Evolutionary conservation across 2,113 vertebrate species (phyloP), one percentile per base, ranked within the genome.

Genomic region (Eptesicus fuscus): DNA sequence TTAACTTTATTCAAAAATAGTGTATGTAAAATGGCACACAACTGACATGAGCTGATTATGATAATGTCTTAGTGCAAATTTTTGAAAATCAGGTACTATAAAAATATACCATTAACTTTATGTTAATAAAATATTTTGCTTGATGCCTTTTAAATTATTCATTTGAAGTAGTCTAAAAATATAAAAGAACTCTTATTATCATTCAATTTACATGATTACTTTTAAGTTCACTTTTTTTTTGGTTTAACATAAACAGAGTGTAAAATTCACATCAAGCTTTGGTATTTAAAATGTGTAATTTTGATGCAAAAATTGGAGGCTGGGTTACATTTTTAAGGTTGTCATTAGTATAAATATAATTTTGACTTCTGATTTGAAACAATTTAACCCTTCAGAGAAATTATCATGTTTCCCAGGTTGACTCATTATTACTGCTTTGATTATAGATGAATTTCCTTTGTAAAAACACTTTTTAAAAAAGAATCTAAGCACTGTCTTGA

Each of bases 81-180:
- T 98, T 97, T 98, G 97, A 98, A 98, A 98, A 98, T 98, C 98
- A 98, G 98, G 98, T 98, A 98, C 98, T 97, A 96, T 98, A 98
- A 98, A 98, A 98, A 98, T 98, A 98, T 98, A 98, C 98, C 98
- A 98, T 98, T 98, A 98, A 98, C 97, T 98, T 98, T 98, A 98
- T 98, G 98, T 98, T 98, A 98, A 98, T 98, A 98, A 98, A 98
- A 98, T 98, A 98, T 98, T 98, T 98, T 98, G 98, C 98, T 98
- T 98, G 98, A 98, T 98, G 98, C 97, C 98, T 98, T 98, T 98
- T 98, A 98, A 98, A 98, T 98, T 98, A 98, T 98, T 98, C 98
- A 98, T 98, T 98, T 98, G 97, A 98, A 98, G 97, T 97, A 98
- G 98, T 98, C 98, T 98, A 98, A 98, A 98, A 98, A 98, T 98